Conservation (phyloP, 1,140 invertebrate genomes). For the Bombus superbus region DNA sequence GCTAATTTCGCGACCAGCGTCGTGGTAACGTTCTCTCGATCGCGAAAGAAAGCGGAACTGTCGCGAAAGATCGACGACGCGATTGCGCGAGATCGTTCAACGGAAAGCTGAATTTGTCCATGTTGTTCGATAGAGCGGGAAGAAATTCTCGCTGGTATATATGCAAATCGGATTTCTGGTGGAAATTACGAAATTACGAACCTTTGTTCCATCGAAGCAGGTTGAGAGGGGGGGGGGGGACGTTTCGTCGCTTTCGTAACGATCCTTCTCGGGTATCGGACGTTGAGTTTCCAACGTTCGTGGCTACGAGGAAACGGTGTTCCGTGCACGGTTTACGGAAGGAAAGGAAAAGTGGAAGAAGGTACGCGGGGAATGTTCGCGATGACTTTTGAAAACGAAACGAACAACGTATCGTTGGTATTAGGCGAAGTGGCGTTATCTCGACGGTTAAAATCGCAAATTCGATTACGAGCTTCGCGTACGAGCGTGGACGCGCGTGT, state of each 20-base stretch:
- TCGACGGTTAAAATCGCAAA: slow-evolving; percentile 25
- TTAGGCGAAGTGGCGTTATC: not conserved
- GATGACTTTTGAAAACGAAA: not conserved
- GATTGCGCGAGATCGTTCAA: slow-evolving; percentile 1
- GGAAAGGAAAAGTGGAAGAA: no score
- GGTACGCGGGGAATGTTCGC: no score
- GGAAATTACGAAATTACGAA: not conserved
- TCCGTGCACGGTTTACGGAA: not conserved
- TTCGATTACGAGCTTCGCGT: slow-evolving; percentile 16
- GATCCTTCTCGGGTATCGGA: not conserved
- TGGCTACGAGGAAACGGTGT: not conserved
- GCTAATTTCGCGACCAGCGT: not conserved
- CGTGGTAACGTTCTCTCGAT: not conserved
- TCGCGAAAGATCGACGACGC: not conserved
- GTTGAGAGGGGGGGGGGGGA: rapidly evolving
- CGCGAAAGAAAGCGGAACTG: not conserved
- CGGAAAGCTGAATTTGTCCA: slow-evolving; percentile 1
- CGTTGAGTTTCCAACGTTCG: not conserved
- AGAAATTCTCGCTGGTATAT: not conserved
- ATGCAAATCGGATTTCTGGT: not conserved
- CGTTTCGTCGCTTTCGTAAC: not conserved
- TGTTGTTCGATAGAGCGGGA: not conserved
- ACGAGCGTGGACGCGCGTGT: slow-evolving; percentile 10
- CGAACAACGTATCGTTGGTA: slow-evolving; percentile 10
- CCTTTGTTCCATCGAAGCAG: not conserved